Evolutionary conservation across 2,113 vertebrate species (phyloP).

Genomic region (Phylloscopus trochilus): DNA sequence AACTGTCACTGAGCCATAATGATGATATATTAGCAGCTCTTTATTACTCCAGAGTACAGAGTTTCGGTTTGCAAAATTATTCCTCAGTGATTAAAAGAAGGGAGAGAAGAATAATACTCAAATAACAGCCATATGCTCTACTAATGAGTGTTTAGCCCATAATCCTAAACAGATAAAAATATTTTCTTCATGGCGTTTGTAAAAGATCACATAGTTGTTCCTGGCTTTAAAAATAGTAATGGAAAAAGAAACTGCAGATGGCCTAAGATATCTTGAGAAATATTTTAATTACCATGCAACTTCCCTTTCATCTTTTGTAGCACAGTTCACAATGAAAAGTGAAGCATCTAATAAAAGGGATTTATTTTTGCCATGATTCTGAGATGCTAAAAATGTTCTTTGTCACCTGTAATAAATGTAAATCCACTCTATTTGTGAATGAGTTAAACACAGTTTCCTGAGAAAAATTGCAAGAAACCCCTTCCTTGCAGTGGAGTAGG

Average conservation of each 20-base stretch:
- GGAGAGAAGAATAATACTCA: not conserved
- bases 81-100: not conserved
- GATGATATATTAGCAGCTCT: not conserved
- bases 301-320: not conserved
- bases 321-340: not conserved
- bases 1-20: not conserved
- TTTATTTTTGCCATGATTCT: slow-evolving; percentile 1
- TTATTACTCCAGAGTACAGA: not conserved
- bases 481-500: not conserved
- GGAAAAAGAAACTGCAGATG: slow-evolving; percentile 9
- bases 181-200: slow-evolving; percentile 24
- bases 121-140: slow-evolving; percentile 1
- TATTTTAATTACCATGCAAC: not conserved
- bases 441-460: not conserved
- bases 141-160: not conserved
- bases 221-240: slow-evolving; percentile 23
- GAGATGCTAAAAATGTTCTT: not conserved
- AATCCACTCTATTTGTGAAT: not conserved
- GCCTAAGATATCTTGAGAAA: slow-evolving; percentile 7
- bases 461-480: not conserved
- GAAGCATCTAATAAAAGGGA: not conserved
- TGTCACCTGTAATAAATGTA: not conserved
- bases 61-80: not conserved
- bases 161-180: slow-evolving; percentile 28
- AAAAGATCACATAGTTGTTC: slow-evolving; percentile 10